phyloP scores from a whole-genome alignment of 37 sponge, comb jelly and placozoan species.

The Theonella swinhoei region DNA sequence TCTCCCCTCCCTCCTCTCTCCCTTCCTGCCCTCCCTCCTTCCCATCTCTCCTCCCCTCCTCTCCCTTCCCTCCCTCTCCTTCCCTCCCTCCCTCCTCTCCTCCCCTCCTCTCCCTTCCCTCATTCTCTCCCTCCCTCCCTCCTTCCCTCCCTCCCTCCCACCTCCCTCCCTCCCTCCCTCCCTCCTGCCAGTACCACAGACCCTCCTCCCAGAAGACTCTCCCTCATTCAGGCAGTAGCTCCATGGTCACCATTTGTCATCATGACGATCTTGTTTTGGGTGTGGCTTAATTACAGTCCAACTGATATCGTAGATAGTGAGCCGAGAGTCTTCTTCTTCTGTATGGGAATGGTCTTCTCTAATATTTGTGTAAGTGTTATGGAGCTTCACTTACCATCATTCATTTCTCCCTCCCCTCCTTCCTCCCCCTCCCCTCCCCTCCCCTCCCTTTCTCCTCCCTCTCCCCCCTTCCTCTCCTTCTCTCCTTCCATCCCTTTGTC shows the following conservation, averaged over 20 bases:
- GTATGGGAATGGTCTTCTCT: conserved; percentile 84
- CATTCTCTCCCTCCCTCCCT: background rate
- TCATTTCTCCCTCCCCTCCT: background rate
- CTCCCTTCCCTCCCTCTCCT: background rate
- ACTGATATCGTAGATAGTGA: conserved; percentile 48
- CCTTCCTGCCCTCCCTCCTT: too few relatives aligned
- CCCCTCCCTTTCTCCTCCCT: background rate
- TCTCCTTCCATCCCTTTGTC: background rate
- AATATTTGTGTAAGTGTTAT: conserved; percentile 75
- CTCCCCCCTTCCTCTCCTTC: background rate
- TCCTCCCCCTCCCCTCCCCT: background rate
- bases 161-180: background rate
- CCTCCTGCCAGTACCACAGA: background rate
- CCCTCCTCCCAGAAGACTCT: background rate
- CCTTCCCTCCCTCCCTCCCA: background rate
- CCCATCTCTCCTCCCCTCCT: too few relatives aligned
- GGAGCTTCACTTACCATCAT: background rate
- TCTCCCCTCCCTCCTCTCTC: too few relatives aligned
- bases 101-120: background rate
- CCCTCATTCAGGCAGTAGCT: conserved; percentile 28
- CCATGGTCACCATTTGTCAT: conserved; percentile 50
- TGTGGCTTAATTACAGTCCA: conserved; percentile 62
- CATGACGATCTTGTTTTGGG: conserved; percentile 33
- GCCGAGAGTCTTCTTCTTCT: conserved; percentile 52
- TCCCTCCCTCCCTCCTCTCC: background rate